Base-by-base conservation (phyloP, 2,113 vertebrate genomes). In the Picathartes gymnocephalus region DNA sequence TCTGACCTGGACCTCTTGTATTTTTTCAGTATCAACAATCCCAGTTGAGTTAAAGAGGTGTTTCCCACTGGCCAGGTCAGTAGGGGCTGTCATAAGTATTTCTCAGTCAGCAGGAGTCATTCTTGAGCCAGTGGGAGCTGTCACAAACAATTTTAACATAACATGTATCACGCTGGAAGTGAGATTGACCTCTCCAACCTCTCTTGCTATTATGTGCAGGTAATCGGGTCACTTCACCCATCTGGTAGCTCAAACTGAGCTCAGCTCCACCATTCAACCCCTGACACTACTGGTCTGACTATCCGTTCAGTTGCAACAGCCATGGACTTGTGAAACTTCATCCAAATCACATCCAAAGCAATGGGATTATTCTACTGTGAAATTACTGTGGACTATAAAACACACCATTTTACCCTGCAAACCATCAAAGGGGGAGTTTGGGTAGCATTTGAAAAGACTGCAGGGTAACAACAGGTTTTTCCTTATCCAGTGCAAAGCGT, bases 31-130 rank as follows among this genome's bases (percentile, higher is more conserved):
- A 78, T 60, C 68, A 56, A 90, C 92, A 90, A 86, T 78, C 69
- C 82, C 88, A 78, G 56, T 62, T 81, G 90, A 95, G 79, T 71
- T 92, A 94, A 96, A 95, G 69, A 33, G 47, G 53, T 81, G 57
- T 86, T 95, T 92, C 96, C 79, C 50, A 71, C 90, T 86, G 90
- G n/a, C 40, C 62, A 27, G 88, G 90, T 94, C 94, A 92, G 92
- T 74, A 86, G 76, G 56, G 94, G 72, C 92, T 93, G 94, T 93
- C 95, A 95, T 81, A 93, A 93, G 69, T 71, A 78, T 94, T 95
- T 96, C 92, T 95, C 71, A 92, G 93, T 93, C 96, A 96, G 94
- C 92, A 96, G 93, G 94, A 94, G 92, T 74, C 68, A 78, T 96
- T 95, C 86, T 70, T 88, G 80, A 96, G 94, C 80, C 92, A 90